A percentile compares a stretch with the other conserved stretches of the same genome.
Conservation (phyloP, 1,140 invertebrate species). For the Drosophila nasuta region DNA sequence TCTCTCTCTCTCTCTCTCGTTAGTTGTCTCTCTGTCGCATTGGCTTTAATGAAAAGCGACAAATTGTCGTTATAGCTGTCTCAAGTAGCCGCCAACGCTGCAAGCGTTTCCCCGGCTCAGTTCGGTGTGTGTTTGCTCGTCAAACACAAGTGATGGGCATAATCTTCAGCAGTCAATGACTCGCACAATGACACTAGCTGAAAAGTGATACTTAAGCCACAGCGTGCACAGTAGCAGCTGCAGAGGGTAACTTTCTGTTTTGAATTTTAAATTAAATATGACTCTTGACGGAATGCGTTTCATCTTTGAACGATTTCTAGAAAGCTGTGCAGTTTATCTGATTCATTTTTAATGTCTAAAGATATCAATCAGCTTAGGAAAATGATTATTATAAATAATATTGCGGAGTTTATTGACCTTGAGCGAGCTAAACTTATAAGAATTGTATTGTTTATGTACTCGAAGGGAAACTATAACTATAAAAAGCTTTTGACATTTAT, state of each 20-base stretch:
- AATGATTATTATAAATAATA: no score
- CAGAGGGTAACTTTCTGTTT: background rate
- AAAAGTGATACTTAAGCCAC: slow-evolving; percentile 3
- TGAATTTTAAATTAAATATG: background rate
- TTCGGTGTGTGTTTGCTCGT: slow-evolving; percentile 16
- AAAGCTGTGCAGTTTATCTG: no score
- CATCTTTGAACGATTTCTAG: background rate
- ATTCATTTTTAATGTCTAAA: no score
- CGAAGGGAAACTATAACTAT: no score
- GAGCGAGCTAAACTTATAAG: no score
- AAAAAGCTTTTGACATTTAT: no score
- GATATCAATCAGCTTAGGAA: no score
- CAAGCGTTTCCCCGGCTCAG: slow-evolving; percentile 11
- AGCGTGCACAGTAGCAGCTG: background rate
- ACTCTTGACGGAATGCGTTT: background rate
- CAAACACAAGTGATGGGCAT: slow-evolving; percentile 38
- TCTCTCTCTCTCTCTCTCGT: background rate
- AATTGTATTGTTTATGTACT: no score
- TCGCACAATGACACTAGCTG: slow-evolving; percentile 33
- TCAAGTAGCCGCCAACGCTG: slow-evolving; percentile 54
- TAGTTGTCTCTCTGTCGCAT: background rate
- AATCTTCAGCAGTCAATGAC: slow-evolving; percentile 22
- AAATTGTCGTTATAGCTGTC: slow-evolving; percentile 67
- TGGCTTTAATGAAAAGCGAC: slow-evolving; percentile 60
- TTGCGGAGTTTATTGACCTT: no score